These are phyloP conservation scores for Onychomys leucogaster DNA, from an alignment of 2,797 vertebrate genomes.

Conservation along the genomic window DNA sequence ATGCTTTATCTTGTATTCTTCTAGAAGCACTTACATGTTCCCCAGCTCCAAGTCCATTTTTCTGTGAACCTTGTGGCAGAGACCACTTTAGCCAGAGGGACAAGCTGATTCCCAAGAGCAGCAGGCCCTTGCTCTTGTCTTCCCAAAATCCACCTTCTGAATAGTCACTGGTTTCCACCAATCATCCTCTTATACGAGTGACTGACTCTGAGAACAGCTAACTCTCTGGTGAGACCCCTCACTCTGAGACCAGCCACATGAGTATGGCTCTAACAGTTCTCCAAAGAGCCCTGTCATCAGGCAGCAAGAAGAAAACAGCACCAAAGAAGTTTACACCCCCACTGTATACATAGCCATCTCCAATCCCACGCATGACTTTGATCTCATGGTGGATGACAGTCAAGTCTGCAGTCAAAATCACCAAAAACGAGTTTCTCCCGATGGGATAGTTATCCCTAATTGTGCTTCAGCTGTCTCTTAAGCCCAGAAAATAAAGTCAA, in stretches of 20 bases:
- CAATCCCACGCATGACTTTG: too few relatives aligned
- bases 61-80: neutral
- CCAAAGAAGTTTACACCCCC: neutral
- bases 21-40: neutral
- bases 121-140: neutral
- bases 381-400: neutral
- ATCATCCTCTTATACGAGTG: neutral
- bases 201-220: neutral
- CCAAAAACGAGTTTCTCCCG: neutral
- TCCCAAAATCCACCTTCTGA: neutral
- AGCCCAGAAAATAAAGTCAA: neutral
- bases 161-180: neutral
- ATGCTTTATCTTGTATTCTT: constrained; percentile 32
- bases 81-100: neutral
- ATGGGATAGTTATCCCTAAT: neutral
- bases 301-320: neutral
- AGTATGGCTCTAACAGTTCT: neutral
- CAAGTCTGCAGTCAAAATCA: neutral
- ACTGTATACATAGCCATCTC: neutral
- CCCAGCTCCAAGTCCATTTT: neutral
- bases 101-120: neutral
- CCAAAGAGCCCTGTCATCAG: neutral
- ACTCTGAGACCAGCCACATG: neutral
- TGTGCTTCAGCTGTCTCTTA: neutral
- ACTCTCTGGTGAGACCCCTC: neutral